Percentiles rank a stretch among this genome's conserved stretches.
phyloP scores from a whole-genome alignment of 2,888 invertebrate genomes.

The Microctonus brassicae region DNA sequence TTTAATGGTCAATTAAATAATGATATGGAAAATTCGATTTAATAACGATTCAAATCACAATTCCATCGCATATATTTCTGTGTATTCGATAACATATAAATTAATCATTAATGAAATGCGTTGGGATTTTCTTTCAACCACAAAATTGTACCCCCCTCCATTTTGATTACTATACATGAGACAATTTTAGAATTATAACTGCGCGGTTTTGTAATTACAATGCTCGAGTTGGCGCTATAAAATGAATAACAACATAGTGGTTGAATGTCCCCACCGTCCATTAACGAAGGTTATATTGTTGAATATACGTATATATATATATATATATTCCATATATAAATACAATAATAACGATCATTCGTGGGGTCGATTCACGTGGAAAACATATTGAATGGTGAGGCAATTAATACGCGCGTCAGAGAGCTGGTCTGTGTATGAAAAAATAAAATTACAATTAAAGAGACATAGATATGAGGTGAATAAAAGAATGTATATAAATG shows the following conservation, averaged over 20 bases:
- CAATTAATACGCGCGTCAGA: background rate
- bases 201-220: constrained; percentile 6
- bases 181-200: constrained; percentile 14
- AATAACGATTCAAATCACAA: background rate
- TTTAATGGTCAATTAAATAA: no score
- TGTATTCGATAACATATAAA: background rate
- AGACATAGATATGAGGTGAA: background rate
- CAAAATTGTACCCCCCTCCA: background rate
- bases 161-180: constrained; percentile 1
- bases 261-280: constrained; percentile 7
- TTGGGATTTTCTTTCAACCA: background rate
- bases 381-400: constrained; percentile 1
- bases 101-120: background rate
- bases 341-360: background rate
- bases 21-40: background rate
- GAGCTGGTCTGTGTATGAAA: background rate
- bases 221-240: background rate
- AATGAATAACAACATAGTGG: constrained; percentile 8
- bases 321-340: background rate
- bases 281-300: constrained; percentile 13
- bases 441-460: background rate
- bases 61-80: background rate
- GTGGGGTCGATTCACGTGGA: background rate
- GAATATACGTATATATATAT: no score
- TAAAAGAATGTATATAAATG: no score